Evolutionary conservation across 2,113 vertebrate species (phyloP).

Genomic region (Todiramphus saurophagus): DNA sequence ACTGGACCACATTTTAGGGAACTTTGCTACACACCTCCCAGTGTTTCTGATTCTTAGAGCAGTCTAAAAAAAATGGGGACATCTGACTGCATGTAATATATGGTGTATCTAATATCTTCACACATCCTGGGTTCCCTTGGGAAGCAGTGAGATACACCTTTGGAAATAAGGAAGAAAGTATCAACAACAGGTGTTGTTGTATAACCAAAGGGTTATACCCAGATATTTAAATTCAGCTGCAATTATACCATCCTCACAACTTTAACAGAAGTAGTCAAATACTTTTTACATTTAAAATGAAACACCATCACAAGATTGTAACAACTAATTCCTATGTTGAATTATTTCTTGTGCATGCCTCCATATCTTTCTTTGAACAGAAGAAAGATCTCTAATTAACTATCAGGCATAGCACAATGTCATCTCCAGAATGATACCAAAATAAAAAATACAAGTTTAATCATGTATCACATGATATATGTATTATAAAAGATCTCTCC

Average conservation of each 20-base stretch:
- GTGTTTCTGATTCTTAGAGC: neutral
- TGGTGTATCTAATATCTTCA: neutral
- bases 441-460: neutral
- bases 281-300: neutral
- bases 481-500: neutral
- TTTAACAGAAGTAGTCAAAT: neutral
- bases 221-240: neutral
- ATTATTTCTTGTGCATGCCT: neutral
- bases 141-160: neutral
- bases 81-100: neutral
- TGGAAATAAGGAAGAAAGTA: neutral
- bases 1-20: neutral
- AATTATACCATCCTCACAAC: neutral
- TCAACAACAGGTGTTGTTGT: neutral
- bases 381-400: neutral
- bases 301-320: neutral
- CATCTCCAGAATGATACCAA: neutral
- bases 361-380: neutral
- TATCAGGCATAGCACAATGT: neutral
- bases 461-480: fast-evolving
- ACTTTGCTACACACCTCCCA: neutral
- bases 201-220: neutral
- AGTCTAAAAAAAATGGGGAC: neutral
- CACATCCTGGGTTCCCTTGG: neutral
- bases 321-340: neutral